These are phyloP conservation scores for Notolabrus celidotus DNA, from an alignment of 2,797 vertebrate genomes.

Conservation along the genomic window DNA sequence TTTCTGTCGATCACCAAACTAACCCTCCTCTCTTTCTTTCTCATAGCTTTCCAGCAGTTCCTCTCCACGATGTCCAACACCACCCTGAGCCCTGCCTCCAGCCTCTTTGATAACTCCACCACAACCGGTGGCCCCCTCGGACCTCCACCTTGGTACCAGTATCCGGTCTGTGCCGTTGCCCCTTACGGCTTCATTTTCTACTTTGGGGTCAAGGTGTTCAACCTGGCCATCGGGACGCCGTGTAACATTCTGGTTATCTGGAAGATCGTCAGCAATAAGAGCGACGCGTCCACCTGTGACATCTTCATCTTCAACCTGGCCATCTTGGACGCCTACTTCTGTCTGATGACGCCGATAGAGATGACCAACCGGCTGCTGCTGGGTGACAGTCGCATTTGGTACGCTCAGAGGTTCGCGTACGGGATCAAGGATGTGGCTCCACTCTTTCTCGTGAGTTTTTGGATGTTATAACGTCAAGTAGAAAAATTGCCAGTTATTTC, in stretches of 20 bases:
- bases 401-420: slow-evolving; percentile 78
- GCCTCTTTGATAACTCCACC: slow-evolving; percentile 37
- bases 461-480: too few species aligned
- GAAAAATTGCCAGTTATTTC: background rate
- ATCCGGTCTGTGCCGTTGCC: slow-evolving; percentile 58
- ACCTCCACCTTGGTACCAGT: slow-evolving; percentile 75
- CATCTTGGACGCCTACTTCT: slow-evolving; percentile 80
- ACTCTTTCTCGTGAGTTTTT: slow-evolving; percentile 78
- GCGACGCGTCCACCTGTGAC: slow-evolving; percentile 76
- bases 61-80: slow-evolving; percentile 56
- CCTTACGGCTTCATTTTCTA: slow-evolving; percentile 82
- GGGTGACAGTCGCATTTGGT: slow-evolving; percentile 69
- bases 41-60: background rate
- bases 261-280: slow-evolving; percentile 75
- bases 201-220: slow-evolving; percentile 80
- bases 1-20: too few species aligned
- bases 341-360: slow-evolving; percentile 81
- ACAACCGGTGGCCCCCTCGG: background rate
- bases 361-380: slow-evolving; percentile 78
- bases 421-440: slow-evolving; percentile 81
- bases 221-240: slow-evolving; percentile 79
- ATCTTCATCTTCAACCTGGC: slow-evolving; percentile 84
- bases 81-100: slow-evolving; percentile 7
- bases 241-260: slow-evolving; percentile 82
- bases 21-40: background rate